Evolutionary conservation across 1,140 invertebrate species (phyloP), one percentile per base, ranked within the genome.

Genomic region (Meloidogyne floridensis): DNA sequence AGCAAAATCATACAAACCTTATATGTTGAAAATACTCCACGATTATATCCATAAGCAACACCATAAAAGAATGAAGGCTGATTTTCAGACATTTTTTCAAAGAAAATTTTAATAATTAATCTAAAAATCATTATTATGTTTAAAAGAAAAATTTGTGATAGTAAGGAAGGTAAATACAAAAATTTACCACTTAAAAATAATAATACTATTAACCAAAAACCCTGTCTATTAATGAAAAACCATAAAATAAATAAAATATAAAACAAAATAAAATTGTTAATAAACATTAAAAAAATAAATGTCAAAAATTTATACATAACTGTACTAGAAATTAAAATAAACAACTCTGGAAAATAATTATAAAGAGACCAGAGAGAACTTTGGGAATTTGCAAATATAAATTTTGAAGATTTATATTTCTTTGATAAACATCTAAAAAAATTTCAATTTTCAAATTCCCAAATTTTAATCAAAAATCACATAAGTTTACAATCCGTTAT

Each of bases 21-120:
- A 65, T 65, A 65, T n/a, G 59, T 65, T 65, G 59, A 15, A 65
- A 65, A 65, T 13, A 92, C 86, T 69, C 92, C 92, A 18, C 89
- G 83, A 5, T 85, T 85, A 80, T 88, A 84, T 11, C 92, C 92
- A 59, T 80, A 84, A 53, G 89, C 89, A 15, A 92, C 92, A 54
- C 91, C 92, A 86, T 92, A 92, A 72, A 73, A 83, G 32, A 18
- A 8, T n/a, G 59, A 65, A 65, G 59, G 59, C 10, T 65, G 59
- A 65, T 65, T 65, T 6, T 65, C 59, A 15, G 59, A 6, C 59
- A 65, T 65, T 65, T 65, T 59, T 15, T n/a, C n/a, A 6, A n/a
- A 65, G n/a, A 65, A 15, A 65, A n/a, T 65, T 65, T 65, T 6
- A 65, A 65, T 65, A 65, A n/a, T 47, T 47, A 47, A 47, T 47